Evolutionary conservation across 2,797 vertebrate genomes (phyloP).

Genomic region (Denticeps clupeoides): DNA sequence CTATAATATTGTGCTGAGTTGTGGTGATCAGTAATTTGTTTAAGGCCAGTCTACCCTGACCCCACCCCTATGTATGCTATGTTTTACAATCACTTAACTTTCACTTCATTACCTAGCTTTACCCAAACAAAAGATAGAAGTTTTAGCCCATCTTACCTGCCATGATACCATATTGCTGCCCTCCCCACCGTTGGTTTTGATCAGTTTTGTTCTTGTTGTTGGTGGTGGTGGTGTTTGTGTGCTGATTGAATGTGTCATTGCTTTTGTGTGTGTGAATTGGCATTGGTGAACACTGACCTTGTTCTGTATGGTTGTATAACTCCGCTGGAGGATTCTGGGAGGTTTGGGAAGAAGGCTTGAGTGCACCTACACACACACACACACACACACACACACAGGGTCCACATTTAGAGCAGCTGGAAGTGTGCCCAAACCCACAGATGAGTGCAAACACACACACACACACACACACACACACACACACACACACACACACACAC

Average conservation of each 20-base stretch:
- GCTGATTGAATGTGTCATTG: conserved; percentile 1
- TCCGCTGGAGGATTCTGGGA: conserved; percentile 21
- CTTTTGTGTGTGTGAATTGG: conserved; percentile 11
- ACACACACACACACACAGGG: no score
- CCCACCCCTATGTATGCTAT: no score
- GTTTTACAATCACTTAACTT: no score
- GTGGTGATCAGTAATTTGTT: no score
- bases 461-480: not conserved
- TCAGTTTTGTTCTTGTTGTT: conserved; percentile 1
- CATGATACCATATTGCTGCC: no score
- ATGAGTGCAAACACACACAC: not conserved
- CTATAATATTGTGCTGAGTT: no score
- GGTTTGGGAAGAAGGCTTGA: not conserved
- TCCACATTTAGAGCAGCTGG: not conserved
- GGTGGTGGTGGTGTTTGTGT: not conserved
- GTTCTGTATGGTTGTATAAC: conserved; percentile 15
- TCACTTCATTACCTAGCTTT: no score
- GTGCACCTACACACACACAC: no score
- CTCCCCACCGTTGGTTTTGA: no score
- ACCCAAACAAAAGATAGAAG: no score
- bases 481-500: conserved; percentile 4
- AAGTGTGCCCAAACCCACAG: not conserved
- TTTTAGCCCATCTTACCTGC: no score
- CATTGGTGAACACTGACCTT: not conserved
- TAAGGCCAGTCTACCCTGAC: no score